Evolutionary conservation across 2,888 invertebrate species (phyloP).

Genomic region (Nipponacmea schrenckii): DNA sequence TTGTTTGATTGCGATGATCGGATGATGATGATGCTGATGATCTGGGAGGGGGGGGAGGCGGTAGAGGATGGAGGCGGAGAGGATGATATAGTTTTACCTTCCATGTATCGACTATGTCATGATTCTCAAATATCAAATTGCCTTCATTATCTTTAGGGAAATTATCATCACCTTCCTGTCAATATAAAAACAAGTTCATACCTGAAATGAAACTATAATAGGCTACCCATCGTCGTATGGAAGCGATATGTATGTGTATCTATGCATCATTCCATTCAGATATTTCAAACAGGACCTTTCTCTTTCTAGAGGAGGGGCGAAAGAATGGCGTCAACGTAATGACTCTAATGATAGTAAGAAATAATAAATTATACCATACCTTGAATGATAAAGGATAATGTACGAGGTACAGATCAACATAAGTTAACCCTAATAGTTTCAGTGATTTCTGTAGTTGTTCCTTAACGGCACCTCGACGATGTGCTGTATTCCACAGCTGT

Average conservation of each 20-base stretch:
- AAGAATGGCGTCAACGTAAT: too few species aligned
- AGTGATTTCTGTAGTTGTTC: constrained; percentile 76
- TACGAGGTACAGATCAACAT: constrained; percentile 88
- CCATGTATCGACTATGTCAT: constrained; percentile 25
- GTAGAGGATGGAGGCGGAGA: background rate
- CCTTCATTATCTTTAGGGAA: constrained; percentile 25
- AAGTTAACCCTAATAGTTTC: constrained; percentile 77
- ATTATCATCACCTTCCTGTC: constrained; percentile 16
- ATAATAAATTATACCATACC: constrained; percentile 66
- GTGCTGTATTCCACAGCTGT: constrained; percentile 87
- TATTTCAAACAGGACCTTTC: too few species aligned
- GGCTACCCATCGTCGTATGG: too few species aligned
- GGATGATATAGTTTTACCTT: constrained; percentile 55
- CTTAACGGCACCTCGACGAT: constrained; percentile 80
- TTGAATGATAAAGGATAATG: constrained; percentile 90
- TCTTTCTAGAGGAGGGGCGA: too few species aligned
- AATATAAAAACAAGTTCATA: background rate
- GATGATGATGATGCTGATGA: too few species aligned
- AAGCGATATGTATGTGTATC: too few species aligned
- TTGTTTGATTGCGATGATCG: too few species aligned
- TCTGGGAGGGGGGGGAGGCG: background rate
- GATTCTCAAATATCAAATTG: constrained; percentile 15
- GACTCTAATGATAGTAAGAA: too few species aligned
- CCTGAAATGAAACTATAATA: too few species aligned
- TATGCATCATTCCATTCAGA: too few species aligned